Evolutionary conservation across 2,888 invertebrate species (phyloP).

Genomic region (Athripsodes cinereus): DNA sequence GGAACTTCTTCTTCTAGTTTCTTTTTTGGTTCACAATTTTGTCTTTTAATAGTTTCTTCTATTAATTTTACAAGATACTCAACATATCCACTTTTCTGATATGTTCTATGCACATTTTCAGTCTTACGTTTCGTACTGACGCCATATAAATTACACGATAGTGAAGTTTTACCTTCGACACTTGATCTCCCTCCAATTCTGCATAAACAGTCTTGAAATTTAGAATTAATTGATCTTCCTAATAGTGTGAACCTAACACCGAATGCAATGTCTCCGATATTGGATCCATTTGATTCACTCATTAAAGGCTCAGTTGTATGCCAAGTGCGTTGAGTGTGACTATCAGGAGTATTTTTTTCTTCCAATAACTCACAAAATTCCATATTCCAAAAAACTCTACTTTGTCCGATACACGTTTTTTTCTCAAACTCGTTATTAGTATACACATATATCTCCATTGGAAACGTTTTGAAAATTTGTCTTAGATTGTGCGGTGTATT

Average conservation of each 20-base stretch:
- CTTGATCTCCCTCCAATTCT: background rate
- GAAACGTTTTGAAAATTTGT: constrained; percentile 41
- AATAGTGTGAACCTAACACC: background rate
- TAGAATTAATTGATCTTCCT: background rate
- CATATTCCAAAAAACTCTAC: background rate
- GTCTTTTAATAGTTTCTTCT: background rate
- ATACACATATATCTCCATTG: constrained; percentile 47
- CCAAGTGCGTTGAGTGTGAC: background rate
- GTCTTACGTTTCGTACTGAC: background rate
- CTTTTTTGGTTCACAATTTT: background rate
- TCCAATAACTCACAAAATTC: constrained; percentile 34
- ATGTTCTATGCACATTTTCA: background rate
- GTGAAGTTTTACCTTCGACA: background rate
- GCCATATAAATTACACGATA: background rate
- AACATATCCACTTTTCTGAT: background rate
- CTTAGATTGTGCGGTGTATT: constrained; percentile 44
- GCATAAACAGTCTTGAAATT: background rate
- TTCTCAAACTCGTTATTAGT: constrained; percentile 41
- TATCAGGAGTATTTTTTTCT: background rate
- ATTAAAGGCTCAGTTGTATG: background rate
- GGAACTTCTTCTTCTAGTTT: background rate
- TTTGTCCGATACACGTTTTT: constrained; percentile 29
- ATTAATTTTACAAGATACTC: background rate
- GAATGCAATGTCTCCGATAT: background rate
- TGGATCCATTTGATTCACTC: background rate